Percentiles rank a stretch among this genome's conserved stretches.
phyloP scores from a whole-genome alignment of 2,113 vertebrate genomes.

The Saguinus midas region DNA sequence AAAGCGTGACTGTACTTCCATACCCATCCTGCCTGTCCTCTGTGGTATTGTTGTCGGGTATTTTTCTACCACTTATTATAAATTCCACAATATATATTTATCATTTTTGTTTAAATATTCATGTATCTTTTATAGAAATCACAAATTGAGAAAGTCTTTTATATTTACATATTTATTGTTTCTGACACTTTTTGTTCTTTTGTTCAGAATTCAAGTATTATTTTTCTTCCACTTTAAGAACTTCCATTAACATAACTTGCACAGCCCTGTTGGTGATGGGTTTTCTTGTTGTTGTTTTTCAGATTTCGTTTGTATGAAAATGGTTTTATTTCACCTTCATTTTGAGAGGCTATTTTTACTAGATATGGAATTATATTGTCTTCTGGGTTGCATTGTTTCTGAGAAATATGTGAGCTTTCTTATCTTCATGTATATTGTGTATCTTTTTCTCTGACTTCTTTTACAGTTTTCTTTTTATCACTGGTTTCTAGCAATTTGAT shows the following conservation, averaged over 20 bases:
- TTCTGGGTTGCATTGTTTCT: not conserved
- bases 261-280: not conserved
- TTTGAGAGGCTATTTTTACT: too few species aligned
- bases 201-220: not conserved
- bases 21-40: not conserved
- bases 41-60: not conserved
- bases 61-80: not conserved
- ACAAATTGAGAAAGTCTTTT: slow-evolving; percentile 10
- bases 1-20: not conserved
- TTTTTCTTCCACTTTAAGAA: too few species aligned
- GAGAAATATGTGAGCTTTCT: not conserved
- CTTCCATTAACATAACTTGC: not conserved
- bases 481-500: not conserved
- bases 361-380: not conserved
- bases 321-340: too few species aligned
- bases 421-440: not conserved
- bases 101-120: too few species aligned
- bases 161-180: not conserved
- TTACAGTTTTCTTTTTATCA: not conserved
- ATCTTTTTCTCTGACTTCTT: not conserved
- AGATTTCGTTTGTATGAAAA: too few species aligned
- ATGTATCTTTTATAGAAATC: not conserved
- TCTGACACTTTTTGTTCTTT: not conserved
- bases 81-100: not conserved
- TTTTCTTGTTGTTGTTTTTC: not conserved